phyloP scores from a whole-genome alignment of 2,113 vertebrate species.

The Nannobrachium achirus region DNA sequence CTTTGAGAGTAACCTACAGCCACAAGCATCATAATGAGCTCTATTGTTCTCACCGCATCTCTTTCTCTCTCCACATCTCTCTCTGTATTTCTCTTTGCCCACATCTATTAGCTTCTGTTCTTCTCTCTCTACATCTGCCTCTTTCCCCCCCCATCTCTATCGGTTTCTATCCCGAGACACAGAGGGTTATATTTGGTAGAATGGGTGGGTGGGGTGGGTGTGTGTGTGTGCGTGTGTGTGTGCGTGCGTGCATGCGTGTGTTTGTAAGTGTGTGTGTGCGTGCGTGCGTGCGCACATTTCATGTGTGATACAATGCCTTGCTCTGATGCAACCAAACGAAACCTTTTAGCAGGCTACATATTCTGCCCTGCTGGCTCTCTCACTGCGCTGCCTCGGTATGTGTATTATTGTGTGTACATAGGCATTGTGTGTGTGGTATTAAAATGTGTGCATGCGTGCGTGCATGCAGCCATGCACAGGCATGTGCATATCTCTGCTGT shows the following conservation, averaged over 20 bases:
- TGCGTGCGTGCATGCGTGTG: too few species aligned
- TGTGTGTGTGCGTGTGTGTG: conserved; percentile 43
- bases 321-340: conserved; percentile 71
- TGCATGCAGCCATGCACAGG: too few species aligned
- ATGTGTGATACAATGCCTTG: conserved; percentile 33
- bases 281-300: too few species aligned
- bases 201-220: conserved; percentile 39
- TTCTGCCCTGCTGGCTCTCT: conserved; percentile 35
- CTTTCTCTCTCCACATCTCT: conserved; percentile 17
- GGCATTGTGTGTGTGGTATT: background rate
- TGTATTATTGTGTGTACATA: background rate
- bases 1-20: conserved; percentile 18
- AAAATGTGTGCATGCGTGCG: conserved; percentile 14
- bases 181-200: conserved; percentile 2
- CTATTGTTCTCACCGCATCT: background rate
- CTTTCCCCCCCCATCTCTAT: conserved; percentile 19
- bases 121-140: background rate
- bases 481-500: too few species aligned
- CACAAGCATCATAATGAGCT: conserved; percentile 19
- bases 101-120: too few species aligned
- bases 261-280: too few species aligned
- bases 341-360: conserved; percentile 37
- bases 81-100: background rate
- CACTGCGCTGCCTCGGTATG: too few species aligned
- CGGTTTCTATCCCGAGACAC: conserved; percentile 2